Evolutionary conservation across 2,113 vertebrate genomes (phyloP), one percentile per base, ranked within the genome.

Genomic region (Lagopus muta): DNA sequence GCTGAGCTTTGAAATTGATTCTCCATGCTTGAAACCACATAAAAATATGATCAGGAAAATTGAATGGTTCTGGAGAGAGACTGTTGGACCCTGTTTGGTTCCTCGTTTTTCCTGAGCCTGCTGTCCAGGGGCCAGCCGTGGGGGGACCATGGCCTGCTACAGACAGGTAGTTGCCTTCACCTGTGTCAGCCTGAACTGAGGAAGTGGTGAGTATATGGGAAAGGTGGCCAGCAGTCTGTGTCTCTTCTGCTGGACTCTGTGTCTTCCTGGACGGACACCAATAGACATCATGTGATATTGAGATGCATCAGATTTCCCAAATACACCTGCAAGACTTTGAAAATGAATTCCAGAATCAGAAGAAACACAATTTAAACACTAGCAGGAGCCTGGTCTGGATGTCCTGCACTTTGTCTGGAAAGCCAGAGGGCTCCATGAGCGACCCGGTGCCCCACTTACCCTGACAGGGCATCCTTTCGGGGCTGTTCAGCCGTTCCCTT

Each of bases 401-500:
- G 50, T 40, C 74, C 92, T 94, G 93, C 75, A 52, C 84, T 94
- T 92, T 20, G 4, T 3, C 70, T 69, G 91, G 82, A 62, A 57
- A 38, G 70, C 28, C 8, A 10, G 69, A 52, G 62, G 45, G 28
- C 58, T 79, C 62, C 66, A 82, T 93, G 92, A 92, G 84, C 66
- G 82, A 47, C 67, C 91, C 30, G 58, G 66, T 8, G 4, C 70
- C 73, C 70, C 24, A 27, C 48, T 70, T 60, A 62, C 58, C 42
- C 50, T 58, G 20, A 45, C 1, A 2, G 62, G 55, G 25, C 4
- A 2, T 24, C 50, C 61, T 54, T 61, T 15, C 1, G 0, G 47
- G 45, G 55, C 58, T 12, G 32, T 15, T 1, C 22, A 57, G 83
- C 8, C 13, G 97, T 98, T 96, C 95, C 98, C 97, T 93, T 97